Conservation (phyloP, 2,888 invertebrate species). For the Sicus ferrugineus region DNA sequence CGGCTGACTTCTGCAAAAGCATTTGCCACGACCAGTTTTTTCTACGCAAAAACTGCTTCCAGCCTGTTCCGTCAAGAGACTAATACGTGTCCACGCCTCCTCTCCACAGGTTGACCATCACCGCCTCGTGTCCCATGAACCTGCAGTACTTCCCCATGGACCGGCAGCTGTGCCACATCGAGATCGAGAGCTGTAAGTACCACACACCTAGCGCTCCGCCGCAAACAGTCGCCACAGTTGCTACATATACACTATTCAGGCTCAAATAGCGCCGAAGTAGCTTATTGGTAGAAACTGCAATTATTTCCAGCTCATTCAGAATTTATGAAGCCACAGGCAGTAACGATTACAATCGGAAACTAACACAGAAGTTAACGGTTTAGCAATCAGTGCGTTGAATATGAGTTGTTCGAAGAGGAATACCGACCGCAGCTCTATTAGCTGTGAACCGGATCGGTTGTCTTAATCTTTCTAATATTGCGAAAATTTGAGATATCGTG, state of each 20-base stretch:
- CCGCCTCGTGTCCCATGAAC: slow-evolving; percentile 95
- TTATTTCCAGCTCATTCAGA: slow-evolving; percentile 33
- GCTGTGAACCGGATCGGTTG: no score
- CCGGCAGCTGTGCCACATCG: slow-evolving; percentile 91
- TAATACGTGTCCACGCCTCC: not conserved
- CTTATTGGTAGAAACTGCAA: not conserved
- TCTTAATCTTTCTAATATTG: no score
- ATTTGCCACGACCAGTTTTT: not conserved
- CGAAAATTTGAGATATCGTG: no score
- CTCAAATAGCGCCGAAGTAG: not conserved
- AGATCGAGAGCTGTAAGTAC: slow-evolving; percentile 98
- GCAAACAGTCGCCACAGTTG: not conserved
- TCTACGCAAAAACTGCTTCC: not conserved
- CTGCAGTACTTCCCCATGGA: slow-evolving; percentile 97
- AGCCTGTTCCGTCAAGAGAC: not conserved
- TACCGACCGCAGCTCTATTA: no score
- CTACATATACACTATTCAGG: not conserved
- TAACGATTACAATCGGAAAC: not conserved
- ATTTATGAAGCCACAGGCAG: slow-evolving; percentile 18
- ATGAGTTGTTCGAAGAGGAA: not conserved
- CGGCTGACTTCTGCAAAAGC: not conserved
- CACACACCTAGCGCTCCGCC: not conserved
- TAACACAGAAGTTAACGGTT: not conserved
- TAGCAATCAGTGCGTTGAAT: not conserved
- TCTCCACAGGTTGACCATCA: slow-evolving; percentile 77